These are phyloP conservation scores for Aegotheles bennettii DNA, from an alignment of 2,113 vertebrate species.

Conservation along the genomic window DNA sequence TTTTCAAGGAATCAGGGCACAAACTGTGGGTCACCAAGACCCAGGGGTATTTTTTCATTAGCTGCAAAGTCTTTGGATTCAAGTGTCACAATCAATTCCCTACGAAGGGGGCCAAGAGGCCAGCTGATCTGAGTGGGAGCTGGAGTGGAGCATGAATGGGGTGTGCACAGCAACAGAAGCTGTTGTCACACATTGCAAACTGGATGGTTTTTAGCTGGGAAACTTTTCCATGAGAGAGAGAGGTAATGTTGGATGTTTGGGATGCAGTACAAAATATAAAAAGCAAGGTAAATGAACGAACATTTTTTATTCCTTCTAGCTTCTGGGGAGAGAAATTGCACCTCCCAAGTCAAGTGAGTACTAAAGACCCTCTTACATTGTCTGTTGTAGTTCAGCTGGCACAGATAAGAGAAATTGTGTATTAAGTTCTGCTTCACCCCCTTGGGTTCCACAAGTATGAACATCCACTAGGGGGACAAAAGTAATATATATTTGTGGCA, in stretches of 20 bases:
- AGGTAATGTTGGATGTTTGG: not conserved
- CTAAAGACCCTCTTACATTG: not conserved
- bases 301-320: not conserved
- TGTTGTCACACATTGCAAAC: not conserved
- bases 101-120: not conserved
- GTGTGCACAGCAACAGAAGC: not conserved
- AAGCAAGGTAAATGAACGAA: not conserved
- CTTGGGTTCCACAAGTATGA: not conserved
- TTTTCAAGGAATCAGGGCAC: not conserved
- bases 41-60: not conserved
- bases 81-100: not conserved
- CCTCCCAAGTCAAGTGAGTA: not conserved
- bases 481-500: not conserved
- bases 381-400: not conserved
- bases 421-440: not conserved
- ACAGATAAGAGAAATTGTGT: not conserved
- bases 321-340: not conserved
- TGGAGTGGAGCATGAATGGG: accelerated
- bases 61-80: not conserved
- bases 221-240: not conserved
- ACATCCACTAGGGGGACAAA: not conserved
- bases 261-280: not conserved
- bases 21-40: not conserved
- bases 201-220: not conserved
- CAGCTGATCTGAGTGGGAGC: not conserved